Percentiles rank a stretch among this genome's conserved stretches.
Conservation (phyloP, 2,797 vertebrate genomes). For the Rhabdophis nuchalis region DNA sequence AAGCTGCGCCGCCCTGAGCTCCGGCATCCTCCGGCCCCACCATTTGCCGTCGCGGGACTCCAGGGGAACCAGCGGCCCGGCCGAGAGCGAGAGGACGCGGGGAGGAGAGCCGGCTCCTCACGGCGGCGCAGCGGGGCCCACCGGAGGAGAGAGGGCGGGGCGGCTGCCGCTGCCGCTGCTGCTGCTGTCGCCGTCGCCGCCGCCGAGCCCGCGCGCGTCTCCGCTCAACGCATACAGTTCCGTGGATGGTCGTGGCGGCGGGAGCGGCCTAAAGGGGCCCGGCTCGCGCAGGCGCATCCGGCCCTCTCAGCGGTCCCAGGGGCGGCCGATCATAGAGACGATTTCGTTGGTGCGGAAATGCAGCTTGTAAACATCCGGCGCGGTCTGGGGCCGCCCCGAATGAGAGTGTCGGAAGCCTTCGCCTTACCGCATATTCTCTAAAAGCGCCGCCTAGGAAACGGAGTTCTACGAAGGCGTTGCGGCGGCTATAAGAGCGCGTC, state of each 20-base stretch:
- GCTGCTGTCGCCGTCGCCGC: neutral
- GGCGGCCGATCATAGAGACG: slow-evolving; percentile 33
- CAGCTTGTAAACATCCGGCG: slow-evolving; percentile 33
- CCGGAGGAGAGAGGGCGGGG: neutral
- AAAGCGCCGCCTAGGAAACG: neutral
- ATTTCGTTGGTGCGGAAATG: neutral
- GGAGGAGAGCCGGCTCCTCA: slow-evolving; percentile 14
- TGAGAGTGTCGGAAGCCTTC: neutral
- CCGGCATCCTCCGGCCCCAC: slow-evolving; percentile 62
- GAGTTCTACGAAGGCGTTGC: neutral
- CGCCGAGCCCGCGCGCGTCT: neutral
- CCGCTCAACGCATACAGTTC: slow-evolving; percentile 16
- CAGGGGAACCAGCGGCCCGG: slow-evolving; percentile 48
- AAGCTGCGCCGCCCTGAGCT: slow-evolving; percentile 51
- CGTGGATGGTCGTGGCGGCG: neutral
- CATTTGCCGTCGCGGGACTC: slow-evolving; percentile 51
- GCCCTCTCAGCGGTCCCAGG: neutral
- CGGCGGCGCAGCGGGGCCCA: slow-evolving; percentile 34
- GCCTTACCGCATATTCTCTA: rapidly evolving
- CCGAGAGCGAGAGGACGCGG: neutral
- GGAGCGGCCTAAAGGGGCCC: slow-evolving; percentile 43
- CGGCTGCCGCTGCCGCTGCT: neutral
- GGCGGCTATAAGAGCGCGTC: neutral
- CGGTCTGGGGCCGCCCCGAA: neutral
- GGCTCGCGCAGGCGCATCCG: slow-evolving; percentile 54